A percentile compares a stretch with the other conserved stretches of the same genome.
Conservation (phyloP, 1,140 invertebrate genomes). For the Zaprionus gabonicus region DNA sequence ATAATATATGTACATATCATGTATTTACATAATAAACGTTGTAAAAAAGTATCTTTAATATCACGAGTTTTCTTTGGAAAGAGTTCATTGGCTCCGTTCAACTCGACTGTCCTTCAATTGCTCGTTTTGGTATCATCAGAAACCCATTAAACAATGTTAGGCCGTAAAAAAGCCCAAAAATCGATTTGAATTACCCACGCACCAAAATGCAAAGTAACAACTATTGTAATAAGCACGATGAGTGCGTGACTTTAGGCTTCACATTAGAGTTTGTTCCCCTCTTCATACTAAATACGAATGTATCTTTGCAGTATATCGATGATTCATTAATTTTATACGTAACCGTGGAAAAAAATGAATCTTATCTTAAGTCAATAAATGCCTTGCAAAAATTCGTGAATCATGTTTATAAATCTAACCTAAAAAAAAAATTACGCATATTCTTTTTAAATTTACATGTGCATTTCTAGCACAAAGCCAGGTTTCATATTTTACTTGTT, state of each 20-base stretch:
- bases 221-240: slow-evolving; percentile 1
- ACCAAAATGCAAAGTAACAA: background rate
- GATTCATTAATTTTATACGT: background rate
- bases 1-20: slow-evolving; percentile 27
- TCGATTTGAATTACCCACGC: slow-evolving; percentile 8
- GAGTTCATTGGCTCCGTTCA: background rate
- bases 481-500: background rate
- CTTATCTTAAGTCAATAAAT: background rate
- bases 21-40: slow-evolving; percentile 39
- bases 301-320: background rate
- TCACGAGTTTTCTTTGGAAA: slow-evolving; percentile 2
- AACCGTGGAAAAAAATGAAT: background rate
- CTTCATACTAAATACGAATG: background rate
- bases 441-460: background rate
- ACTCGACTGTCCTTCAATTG: background rate
- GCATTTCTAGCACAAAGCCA: background rate
- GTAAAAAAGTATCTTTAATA: slow-evolving; percentile 6
- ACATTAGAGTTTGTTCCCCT: background rate
- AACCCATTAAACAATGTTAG: slow-evolving; percentile 24
- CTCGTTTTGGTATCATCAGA: slow-evolving; percentile 21
- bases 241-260: slow-evolving; percentile 11
- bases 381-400: background rate
- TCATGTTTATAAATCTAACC: background rate
- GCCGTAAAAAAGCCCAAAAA: slow-evolving; percentile 9
- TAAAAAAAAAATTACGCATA: background rate